Conservation (phyloP, 1,140 invertebrate species). For the Scaptomyza montana region DNA sequence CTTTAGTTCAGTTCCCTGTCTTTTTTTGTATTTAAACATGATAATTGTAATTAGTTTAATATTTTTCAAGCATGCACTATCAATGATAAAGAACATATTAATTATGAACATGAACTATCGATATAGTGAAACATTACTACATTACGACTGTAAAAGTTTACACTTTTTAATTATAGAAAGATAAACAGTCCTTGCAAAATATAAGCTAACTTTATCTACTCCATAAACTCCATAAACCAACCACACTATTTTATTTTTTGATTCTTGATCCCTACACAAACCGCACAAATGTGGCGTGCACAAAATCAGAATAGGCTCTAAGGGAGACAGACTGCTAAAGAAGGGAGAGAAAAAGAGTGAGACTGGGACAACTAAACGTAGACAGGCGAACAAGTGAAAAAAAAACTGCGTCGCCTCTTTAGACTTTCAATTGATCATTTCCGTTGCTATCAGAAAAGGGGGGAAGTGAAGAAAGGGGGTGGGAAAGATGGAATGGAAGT, state of each 20-base stretch:
- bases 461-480: not conserved
- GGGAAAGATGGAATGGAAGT: not conserved
- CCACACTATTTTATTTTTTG: not conserved
- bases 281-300: slow-evolving; percentile 26
- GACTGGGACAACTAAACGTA: slow-evolving; percentile 30
- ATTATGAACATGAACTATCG: no score
- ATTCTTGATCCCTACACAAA: slow-evolving; percentile 7
- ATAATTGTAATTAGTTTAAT: no score
- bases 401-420: slow-evolving; percentile 56
- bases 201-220: no score
- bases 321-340: slow-evolving; percentile 1
- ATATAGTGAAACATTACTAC: no score
- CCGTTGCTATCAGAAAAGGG: slow-evolving; percentile 27
- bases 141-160: no score
- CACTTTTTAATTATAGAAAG: no score
- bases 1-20: no score
- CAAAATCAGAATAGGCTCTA: slow-evolving; percentile 21
- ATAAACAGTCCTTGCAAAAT: no score
- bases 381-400: slow-evolving; percentile 25
- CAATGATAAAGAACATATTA: no score
- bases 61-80: no score
- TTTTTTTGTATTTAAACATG: no score
- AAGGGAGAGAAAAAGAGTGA: slow-evolving; percentile 2
- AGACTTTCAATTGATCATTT: slow-evolving; percentile 71
- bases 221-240: slow-evolving; percentile 19